Evolutionary conservation across 2,113 vertebrate species (phyloP).

Genomic region (Microtus richardsoni): DNA sequence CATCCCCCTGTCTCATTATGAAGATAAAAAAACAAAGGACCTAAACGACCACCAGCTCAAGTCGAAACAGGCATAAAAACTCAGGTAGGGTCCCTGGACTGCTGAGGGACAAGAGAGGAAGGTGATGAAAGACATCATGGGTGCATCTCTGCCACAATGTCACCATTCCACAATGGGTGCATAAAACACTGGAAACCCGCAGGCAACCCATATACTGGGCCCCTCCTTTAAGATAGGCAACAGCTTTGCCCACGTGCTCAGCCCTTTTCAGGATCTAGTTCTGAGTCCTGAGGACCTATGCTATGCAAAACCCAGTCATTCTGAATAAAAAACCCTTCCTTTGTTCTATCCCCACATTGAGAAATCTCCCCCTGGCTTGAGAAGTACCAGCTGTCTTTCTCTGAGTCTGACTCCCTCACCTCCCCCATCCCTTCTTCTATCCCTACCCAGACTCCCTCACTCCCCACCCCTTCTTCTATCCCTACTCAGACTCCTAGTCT

Average conservation of each 20-base stretch:
- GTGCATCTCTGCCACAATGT: fast-evolving
- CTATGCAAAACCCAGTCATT: not conserved
- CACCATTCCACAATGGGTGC: not conserved
- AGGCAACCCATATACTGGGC: not conserved
- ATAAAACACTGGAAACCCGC: not conserved
- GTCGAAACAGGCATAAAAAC: not conserved
- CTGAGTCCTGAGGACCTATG: not conserved
- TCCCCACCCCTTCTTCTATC: not conserved
- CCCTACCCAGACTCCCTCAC: too few species aligned
- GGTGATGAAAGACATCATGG: not conserved
- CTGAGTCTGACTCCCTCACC: not conserved
- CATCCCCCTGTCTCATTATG: not conserved
- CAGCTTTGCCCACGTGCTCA: not conserved
- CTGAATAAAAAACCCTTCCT: not conserved
- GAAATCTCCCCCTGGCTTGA: not conserved
- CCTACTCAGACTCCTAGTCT: not conserved
- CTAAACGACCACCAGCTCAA: not conserved
- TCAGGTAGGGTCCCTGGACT: not conserved
- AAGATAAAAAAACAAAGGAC: slow-evolving; percentile 1
- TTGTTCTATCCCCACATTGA: not conserved
- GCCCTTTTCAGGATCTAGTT: not conserved
- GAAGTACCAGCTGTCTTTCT: not conserved
- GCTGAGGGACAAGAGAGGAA: not conserved
- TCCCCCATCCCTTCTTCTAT: too few species aligned
- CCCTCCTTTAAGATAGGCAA: not conserved